These are phyloP conservation scores for Dipodomys merriami DNA, from an alignment of 2,113 vertebrate species.

Conservation along the genomic window DNA sequence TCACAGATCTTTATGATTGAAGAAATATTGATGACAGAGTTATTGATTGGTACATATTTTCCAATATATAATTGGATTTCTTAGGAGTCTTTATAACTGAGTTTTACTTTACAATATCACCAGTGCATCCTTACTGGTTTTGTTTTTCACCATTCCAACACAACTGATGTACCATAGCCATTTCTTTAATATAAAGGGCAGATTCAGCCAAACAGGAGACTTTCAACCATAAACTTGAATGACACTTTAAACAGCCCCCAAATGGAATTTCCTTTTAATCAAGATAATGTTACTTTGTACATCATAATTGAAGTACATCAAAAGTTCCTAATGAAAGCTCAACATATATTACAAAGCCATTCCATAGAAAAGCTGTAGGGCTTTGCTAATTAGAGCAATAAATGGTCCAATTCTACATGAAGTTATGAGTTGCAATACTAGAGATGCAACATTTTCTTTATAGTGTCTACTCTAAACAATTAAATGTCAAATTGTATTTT, in stretches of 20 bases:
- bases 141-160: not conserved
- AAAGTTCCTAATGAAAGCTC: slow-evolving; percentile 73
- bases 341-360: slow-evolving; percentile 70
- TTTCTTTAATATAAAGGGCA: slow-evolving; percentile 53
- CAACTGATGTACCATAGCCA: not conserved
- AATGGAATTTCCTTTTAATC: slow-evolving; percentile 79
- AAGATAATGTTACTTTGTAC: slow-evolving; percentile 71
- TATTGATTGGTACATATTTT: not conserved
- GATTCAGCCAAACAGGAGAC: slow-evolving; percentile 60
- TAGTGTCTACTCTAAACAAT: slow-evolving; percentile 29
- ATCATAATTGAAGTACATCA: slow-evolving; percentile 77
- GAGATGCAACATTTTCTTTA: slow-evolving; percentile 49
- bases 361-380: slow-evolving; percentile 25
- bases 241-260: slow-evolving; percentile 69
- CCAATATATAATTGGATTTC: not conserved
- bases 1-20: not conserved
- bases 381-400: slow-evolving; percentile 69
- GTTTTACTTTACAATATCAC: not conserved
- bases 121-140: not conserved
- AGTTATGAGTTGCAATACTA: slow-evolving; percentile 31
- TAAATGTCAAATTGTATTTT: not conserved
- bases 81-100: not conserved
- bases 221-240: slow-evolving; percentile 78
- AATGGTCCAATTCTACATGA: slow-evolving; percentile 47
- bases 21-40: not conserved